A percentile compares a stretch with the other conserved stretches of the same genome.
Evolutionary conservation across 1,140 invertebrate genomes (phyloP).

Genomic region (Saxidomus purpurata): DNA sequence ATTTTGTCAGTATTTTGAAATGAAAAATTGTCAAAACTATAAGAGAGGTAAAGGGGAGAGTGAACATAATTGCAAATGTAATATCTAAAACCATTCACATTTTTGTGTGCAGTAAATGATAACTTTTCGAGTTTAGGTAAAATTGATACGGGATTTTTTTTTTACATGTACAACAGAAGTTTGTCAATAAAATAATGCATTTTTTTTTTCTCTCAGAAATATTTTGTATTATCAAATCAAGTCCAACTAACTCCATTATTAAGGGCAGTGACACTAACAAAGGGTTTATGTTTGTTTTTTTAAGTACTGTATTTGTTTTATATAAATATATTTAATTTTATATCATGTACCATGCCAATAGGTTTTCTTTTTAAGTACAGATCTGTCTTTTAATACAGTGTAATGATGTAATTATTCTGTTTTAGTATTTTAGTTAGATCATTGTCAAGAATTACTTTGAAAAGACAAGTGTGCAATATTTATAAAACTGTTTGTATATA

Average conservation of each 20-base stretch:
- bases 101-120: too few relatives aligned
- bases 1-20: too few relatives aligned
- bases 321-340: background rate
- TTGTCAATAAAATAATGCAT: too few relatives aligned
- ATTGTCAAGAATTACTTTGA: background rate
- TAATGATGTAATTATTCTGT: constrained; percentile 1
- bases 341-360: background rate
- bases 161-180: too few relatives aligned
- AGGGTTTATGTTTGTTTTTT: background rate
- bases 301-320: background rate
- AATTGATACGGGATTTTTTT: too few relatives aligned
- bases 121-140: too few relatives aligned
- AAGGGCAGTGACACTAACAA: background rate
- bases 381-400: background rate
- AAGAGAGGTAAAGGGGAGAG: too few relatives aligned
- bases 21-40: too few relatives aligned
- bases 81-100: too few relatives aligned
- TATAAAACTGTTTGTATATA: background rate
- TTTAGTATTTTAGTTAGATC: constrained; percentile 23
- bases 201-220: background rate
- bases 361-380: background rate
- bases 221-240: background rate
- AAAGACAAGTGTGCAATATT: constrained; percentile 32
- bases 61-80: too few relatives aligned
- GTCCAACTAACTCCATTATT: background rate